A percentile compares a stretch with the other conserved stretches of the same genome.
Evolutionary conservation across 2,888 invertebrate species (phyloP).

Genomic region (Eupelmus urozonus): DNA sequence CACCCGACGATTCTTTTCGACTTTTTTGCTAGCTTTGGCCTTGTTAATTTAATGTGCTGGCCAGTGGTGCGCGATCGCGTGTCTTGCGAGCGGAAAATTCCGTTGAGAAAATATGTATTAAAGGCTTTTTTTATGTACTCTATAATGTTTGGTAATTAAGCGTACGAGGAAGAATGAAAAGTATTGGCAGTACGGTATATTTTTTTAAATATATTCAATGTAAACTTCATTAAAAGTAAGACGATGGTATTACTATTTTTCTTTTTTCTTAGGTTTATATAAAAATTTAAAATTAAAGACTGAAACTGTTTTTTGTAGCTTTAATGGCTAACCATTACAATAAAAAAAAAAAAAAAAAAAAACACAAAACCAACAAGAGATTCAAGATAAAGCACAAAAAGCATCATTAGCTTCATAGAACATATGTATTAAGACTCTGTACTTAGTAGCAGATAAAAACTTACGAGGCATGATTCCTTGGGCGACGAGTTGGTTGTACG

Average conservation of each 20-base stretch:
- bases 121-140: neutral
- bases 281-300: too few species aligned
- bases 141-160: constrained; percentile 31
- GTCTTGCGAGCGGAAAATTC: constrained; percentile 17
- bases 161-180: constrained; percentile 22
- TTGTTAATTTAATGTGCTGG: constrained; percentile 36
- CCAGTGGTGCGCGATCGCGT: constrained; percentile 7
- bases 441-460: constrained; percentile 77
- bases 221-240: too few species aligned
- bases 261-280: too few species aligned
- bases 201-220: too few species aligned
- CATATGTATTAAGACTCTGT: neutral
- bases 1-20: neutral
- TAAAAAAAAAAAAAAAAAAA: too few species aligned
- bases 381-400: too few species aligned
- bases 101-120: constrained; percentile 33
- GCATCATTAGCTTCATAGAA: neutral
- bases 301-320: too few species aligned
- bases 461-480: constrained; percentile 99
- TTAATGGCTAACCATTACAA: too few species aligned
- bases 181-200: neutral
- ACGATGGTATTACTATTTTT: too few species aligned
- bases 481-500: constrained; percentile 96
- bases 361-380: too few species aligned
- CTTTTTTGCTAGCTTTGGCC: constrained; percentile 20